These are phyloP conservation scores for Hyphantria cunea DNA, from an alignment of 1,140 invertebrate genomes.

Conservation along the genomic window DNA sequence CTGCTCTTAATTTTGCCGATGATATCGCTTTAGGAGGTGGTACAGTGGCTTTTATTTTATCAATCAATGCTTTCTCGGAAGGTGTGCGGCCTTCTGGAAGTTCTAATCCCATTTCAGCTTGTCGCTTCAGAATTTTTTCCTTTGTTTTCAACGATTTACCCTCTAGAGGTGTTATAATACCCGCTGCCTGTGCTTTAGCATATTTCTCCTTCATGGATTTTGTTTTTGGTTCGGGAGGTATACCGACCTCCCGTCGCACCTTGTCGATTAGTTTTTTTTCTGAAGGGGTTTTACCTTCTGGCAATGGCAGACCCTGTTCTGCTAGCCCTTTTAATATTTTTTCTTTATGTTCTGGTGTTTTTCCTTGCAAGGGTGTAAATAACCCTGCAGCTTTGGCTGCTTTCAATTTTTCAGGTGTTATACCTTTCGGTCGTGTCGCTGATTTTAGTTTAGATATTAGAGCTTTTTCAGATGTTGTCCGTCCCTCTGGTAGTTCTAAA, in stretches of 20 bases:
- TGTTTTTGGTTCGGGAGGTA: slow-evolving; percentile 23
- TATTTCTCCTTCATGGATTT: background rate
- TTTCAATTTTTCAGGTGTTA: slow-evolving; percentile 33
- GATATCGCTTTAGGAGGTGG: too few species aligned
- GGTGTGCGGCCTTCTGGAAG: slow-evolving; percentile 43
- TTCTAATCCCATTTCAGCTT: slow-evolving; percentile 39
- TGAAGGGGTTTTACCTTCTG: slow-evolving; percentile 42
- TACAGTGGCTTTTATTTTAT: slow-evolving; percentile 28
- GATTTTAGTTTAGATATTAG: slow-evolving; percentile 38
- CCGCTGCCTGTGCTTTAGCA: background rate
- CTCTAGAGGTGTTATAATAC: slow-evolving; percentile 38
- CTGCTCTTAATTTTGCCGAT: too few species aligned
- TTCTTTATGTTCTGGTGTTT: slow-evolving; percentile 42
- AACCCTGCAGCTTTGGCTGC: background rate
- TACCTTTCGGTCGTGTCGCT: slow-evolving; percentile 34
- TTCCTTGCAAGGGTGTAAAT: slow-evolving; percentile 27
- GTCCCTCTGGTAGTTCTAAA: slow-evolving; percentile 42
- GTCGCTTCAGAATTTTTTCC: slow-evolving; percentile 44
- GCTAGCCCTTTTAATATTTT: slow-evolving; percentile 44
- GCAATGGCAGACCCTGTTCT: slow-evolving; percentile 41
- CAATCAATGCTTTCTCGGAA: slow-evolving; percentile 39
- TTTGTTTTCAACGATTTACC: slow-evolving; percentile 35
- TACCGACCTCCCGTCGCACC: slow-evolving; percentile 38
- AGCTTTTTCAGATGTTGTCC: slow-evolving; percentile 48
- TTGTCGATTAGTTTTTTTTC: slow-evolving; percentile 47